phyloP scores from a whole-genome alignment of 2,888 invertebrate species.

The Agonum fuliginosum region DNA sequence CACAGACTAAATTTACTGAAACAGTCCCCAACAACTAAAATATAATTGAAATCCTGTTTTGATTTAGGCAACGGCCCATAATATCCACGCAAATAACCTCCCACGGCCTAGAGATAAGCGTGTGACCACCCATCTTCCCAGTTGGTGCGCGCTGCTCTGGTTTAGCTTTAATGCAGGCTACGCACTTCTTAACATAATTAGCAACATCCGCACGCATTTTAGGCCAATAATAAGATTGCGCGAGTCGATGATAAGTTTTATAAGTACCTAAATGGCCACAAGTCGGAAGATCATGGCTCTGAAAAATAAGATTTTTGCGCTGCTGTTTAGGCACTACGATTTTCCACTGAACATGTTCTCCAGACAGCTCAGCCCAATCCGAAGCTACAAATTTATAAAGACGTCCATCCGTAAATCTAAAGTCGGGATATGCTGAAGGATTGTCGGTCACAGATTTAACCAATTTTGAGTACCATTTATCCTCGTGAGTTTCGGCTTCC shows the following conservation, averaged over 20 bases:
- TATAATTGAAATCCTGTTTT: conserved; percentile 45
- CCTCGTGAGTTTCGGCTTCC: neutral
- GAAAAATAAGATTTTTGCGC: neutral
- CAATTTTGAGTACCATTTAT: neutral
- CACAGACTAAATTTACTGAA: conserved; percentile 62
- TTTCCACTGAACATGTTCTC: neutral
- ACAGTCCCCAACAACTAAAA: conserved; percentile 58
- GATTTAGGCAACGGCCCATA: conserved; percentile 61
- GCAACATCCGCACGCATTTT: conserved; percentile 51
- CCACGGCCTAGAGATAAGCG: conserved; percentile 55
- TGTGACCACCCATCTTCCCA: conserved; percentile 63
- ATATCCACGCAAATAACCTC: conserved; percentile 61
- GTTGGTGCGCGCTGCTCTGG: conserved; percentile 60
- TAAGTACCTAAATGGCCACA: neutral
- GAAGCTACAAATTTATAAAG: neutral
- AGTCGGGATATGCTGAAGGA: neutral
- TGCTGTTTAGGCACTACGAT: neutral
- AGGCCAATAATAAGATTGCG: neutral
- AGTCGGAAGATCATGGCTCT: neutral
- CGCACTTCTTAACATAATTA: conserved; percentile 62
- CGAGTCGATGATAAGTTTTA: neutral
- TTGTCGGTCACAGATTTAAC: neutral
- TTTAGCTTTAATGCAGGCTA: conserved; percentile 62
- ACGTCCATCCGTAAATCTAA: neutral
- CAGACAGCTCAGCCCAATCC: neutral